phyloP scores from a whole-genome alignment of 1,140 invertebrate genomes.

The Platyura marginata region DNA sequence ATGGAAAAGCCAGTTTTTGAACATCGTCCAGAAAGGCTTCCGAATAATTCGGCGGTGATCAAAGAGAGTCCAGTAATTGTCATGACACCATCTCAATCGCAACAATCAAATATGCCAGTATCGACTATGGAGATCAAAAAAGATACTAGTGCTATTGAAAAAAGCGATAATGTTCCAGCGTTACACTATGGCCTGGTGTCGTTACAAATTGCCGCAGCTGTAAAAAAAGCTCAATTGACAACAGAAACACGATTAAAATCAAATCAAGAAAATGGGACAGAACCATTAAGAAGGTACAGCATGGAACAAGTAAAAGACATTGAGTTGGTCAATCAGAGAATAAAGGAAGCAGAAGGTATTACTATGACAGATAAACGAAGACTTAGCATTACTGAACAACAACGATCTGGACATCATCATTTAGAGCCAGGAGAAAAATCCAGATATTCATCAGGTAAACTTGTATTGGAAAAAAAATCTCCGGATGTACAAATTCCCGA shows the following conservation, averaged over 20 bases:
- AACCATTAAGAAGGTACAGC: slow-evolving; percentile 1
- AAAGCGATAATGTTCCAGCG: neutral
- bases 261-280: slow-evolving; percentile 9
- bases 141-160: slow-evolving; percentile 11
- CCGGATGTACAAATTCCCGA: slow-evolving; percentile 9
- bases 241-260: slow-evolving; percentile 20
- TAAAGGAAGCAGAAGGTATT: neutral
- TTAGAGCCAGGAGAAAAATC: neutral
- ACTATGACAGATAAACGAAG: neutral
- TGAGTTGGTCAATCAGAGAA: neutral
- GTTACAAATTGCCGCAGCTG: slow-evolving; percentile 4
- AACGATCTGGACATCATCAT: no score
- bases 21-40: neutral
- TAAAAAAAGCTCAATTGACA: slow-evolving; percentile 12
- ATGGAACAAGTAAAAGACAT: neutral
- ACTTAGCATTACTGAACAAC: neutral
- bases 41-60: neutral
- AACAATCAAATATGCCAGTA: slow-evolving; percentile 3
- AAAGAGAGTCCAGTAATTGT: slow-evolving; percentile 24
- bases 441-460: neutral
- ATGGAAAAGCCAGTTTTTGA: slow-evolving; percentile 1
- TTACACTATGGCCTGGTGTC: slow-evolving; percentile 3
- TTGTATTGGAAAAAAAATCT: slow-evolving; percentile 1
- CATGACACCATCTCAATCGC: slow-evolving; percentile 18
- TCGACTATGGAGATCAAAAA: slow-evolving; percentile 12